phyloP scores from a whole-genome alignment of 2,888 invertebrate species.

The Lydus trimaculatus region DNA sequence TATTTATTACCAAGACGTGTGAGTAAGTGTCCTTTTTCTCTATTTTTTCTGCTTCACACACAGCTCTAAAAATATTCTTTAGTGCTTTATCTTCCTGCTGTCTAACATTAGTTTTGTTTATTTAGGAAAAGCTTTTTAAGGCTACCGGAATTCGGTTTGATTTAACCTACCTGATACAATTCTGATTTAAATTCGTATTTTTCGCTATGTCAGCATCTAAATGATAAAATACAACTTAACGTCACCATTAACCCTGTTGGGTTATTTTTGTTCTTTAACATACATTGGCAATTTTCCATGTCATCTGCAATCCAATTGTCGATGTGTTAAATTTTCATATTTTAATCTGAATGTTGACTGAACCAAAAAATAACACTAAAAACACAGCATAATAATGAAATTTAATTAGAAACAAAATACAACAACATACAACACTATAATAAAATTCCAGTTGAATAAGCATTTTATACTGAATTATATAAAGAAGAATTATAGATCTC shows the following conservation, averaged over 20 bases:
- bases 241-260: not conserved
- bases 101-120: no score
- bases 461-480: not conserved
- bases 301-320: not conserved
- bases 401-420: not conserved
- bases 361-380: not conserved
- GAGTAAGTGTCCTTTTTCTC: no score
- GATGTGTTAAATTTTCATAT: constrained; percentile 1
- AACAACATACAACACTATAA: not conserved
- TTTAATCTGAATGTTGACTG: not conserved
- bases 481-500: not conserved
- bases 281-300: not conserved
- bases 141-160: no score
- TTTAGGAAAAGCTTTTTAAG: no score
- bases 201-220: not conserved
- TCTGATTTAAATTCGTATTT: not conserved
- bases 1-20: not conserved
- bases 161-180: not conserved
- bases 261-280: not conserved
- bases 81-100: no score
- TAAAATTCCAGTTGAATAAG: not conserved
- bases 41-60: no score
- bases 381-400: not conserved
- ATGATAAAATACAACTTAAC: not conserved
- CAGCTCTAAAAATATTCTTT: no score